Evolutionary conservation across 2,797 vertebrate species (phyloP), one percentile per base, ranked within the genome.

Genomic region (Notamacropus eugenii): DNA sequence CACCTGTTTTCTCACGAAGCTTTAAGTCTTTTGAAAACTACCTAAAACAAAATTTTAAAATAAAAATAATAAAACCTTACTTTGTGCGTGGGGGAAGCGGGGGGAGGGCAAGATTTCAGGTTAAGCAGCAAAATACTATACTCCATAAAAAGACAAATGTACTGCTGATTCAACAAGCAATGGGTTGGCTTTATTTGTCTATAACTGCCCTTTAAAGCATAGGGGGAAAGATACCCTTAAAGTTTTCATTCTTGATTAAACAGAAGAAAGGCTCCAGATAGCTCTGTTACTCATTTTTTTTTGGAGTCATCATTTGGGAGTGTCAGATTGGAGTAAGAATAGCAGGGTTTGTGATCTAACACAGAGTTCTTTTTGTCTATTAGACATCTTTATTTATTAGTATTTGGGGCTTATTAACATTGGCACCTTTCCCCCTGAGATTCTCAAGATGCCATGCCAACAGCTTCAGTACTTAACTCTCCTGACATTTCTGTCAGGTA

Each of bases 381-480:
- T 94, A 93, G 90, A 31, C 29, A 96, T 52, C 29, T 5, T 96
- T 93, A 67, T 93, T 87, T 94, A 31, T 67, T 56, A 92, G 59
- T 94, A 90, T 94, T 91, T 4, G 90, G 91, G 0, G 29, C n/a
- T 93, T 96, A 31, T 91, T 97, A 34, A 93, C 93, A 95, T 90
- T 55, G 74, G n/a, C 54, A 90, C 59, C 57, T 96, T 95, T 52
- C 13, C 55, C 93, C 74, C 93, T 67, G 55, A 91, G 57, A 31
- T 3, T n/a, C n/a, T 82, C 57, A 29, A 94, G 92, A 55, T 91
- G 4, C 82, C 90, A 90, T 59, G 55, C 34, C 93, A 57, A 74
- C 22, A 52, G 27, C 92, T 93, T 74, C 87, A 93, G 90, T 90
- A 57, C 57, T 94, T 95, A 90, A 93, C 58, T 92, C 94, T 91